Evolutionary conservation across 2,888 invertebrate species (phyloP), one percentile per base, ranked within the genome.

Genomic region (Drosophila basisetae): DNA sequence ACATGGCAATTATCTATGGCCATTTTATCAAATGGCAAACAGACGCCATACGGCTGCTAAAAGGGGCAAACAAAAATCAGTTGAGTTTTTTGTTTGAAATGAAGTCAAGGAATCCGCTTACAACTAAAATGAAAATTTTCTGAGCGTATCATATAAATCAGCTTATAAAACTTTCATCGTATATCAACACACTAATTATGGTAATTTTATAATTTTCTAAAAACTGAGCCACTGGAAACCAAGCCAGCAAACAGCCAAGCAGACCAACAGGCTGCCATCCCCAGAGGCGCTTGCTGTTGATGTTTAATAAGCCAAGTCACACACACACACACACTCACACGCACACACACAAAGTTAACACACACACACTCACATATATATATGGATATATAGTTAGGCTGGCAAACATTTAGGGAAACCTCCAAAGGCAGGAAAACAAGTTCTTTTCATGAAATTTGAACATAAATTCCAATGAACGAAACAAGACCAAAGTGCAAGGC

Each of bases 391-490:
- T 35, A 58, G 58, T 65, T 37, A 18, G 55, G 43, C 31, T 52
- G 60, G 59, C 54, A 60, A 73, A 73, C 73, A 73, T 63, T 73
- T 60, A 60, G 55, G 52, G 47, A 68, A 73, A 41, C 74, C 67
- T 75, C 58, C 59, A 61, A 75, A 70, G 78, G 70, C 82, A 75
- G 76, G 80, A 76, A 85, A 83, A 80, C 83, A 80, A 83, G 83
- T 80, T 85, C 77, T 85, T 85, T 85, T 83, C 85, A 83, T 85
- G 86, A 84, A 84, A 84, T 84, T 83, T 76, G 86, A 84, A 86
- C 83, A 86, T 85, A 86, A 86, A 84, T 84, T 84, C 82, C 86
- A 84, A 85, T 83, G 82, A 84, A 83, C 80, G 84, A 80, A 83
- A 83, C 83, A 85, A 78, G 80, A 85, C 71, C 86, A 78, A 83